phyloP scores from a whole-genome alignment of 1,140 invertebrate species.

The Drosophila insularis region DNA sequence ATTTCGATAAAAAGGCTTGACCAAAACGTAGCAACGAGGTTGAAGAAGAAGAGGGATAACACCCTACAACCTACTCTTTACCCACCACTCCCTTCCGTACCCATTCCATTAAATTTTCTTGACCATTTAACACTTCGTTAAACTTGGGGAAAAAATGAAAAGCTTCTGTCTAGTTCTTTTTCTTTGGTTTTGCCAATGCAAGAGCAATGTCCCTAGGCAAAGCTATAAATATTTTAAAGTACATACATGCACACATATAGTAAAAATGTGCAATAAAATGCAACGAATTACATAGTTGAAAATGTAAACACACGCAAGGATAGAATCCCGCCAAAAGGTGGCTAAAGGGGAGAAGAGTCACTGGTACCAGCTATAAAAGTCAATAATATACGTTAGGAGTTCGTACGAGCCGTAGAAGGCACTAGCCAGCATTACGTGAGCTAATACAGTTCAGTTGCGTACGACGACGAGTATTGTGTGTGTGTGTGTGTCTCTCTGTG shows the following conservation, averaged over 20 bases:
- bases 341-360: not conserved
- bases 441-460: conserved; percentile 75
- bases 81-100: conserved; percentile 10
- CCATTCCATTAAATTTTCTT: conserved; percentile 9
- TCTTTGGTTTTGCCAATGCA: conserved; percentile 6
- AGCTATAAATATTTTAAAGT: conserved; percentile 68
- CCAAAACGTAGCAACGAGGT: conserved; percentile 15
- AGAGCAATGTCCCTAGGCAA: conserved; percentile 39
- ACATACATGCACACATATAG: conserved; percentile 20
- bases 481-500: not conserved
- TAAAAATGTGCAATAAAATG: conserved; percentile 70
- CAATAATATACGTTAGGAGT: conserved; percentile 69
- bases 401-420: conserved; percentile 9
- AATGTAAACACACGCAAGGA: conserved; percentile 67
- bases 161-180: conserved; percentile 35
- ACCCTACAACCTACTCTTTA: not conserved
- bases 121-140: conserved; percentile 77
- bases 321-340: conserved; percentile 19
- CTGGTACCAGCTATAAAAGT: conserved; percentile 61
- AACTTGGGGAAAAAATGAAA: conserved; percentile 57
- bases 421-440: conserved; percentile 57
- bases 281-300: conserved; percentile 78
- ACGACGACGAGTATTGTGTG: conserved; percentile 14
- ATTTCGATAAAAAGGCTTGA: conserved; percentile 73
- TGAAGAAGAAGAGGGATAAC: not conserved